A percentile compares a stretch with the other conserved stretches of the same genome.
Evolutionary conservation across 2,113 vertebrate genomes (phyloP).

Genomic region (Indicator maculatus): DNA sequence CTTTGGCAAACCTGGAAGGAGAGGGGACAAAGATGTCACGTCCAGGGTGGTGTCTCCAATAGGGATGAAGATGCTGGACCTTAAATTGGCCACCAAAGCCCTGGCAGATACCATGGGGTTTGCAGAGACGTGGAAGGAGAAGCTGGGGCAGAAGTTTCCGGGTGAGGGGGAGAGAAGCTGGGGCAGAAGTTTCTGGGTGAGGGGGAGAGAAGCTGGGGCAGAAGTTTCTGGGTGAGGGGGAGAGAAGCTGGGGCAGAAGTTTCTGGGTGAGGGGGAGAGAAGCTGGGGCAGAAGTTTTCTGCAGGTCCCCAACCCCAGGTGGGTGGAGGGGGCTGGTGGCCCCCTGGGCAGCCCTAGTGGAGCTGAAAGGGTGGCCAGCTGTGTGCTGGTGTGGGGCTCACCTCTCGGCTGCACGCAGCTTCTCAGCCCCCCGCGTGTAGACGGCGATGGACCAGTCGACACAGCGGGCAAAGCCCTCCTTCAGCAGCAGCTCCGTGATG

Average conservation of each 20-base stretch:
- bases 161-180: too few species aligned
- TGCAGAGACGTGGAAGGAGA: not conserved
- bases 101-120: not conserved
- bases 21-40: not conserved
- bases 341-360: not conserved
- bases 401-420: slow-evolving; percentile 91
- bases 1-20: slow-evolving; percentile 88
- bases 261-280: too few species aligned
- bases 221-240: too few species aligned
- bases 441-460: slow-evolving; percentile 98
- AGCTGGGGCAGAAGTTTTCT: too few species aligned
- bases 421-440: slow-evolving; percentile 93
- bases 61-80: not conserved
- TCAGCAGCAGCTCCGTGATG: slow-evolving; percentile 93
- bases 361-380: not conserved
- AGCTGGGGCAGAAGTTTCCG: not conserved
- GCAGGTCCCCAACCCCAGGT: not conserved
- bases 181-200: too few species aligned
- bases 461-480: slow-evolving; percentile 95
- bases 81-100: not conserved
- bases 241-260: too few species aligned
- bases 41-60: not conserved
- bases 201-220: too few species aligned
- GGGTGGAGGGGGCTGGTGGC: not conserved
- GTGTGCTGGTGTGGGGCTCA: slow-evolving; percentile 1